phyloP scores from a whole-genome alignment of 2,113 vertebrate genomes.

The Pelecanoides urinatrix region DNA sequence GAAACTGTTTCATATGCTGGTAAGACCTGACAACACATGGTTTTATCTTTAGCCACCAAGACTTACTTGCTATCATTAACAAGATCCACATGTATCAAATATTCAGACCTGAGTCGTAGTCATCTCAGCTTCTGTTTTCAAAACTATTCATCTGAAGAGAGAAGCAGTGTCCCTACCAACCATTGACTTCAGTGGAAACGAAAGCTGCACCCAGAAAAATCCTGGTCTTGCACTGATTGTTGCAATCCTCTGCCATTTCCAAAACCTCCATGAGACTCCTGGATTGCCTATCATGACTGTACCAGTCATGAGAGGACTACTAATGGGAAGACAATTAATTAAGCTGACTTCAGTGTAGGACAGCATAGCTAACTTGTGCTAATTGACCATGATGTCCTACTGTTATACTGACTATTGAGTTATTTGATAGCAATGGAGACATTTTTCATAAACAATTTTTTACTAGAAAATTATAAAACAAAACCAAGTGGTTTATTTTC shows the following conservation, averaged over 20 bases:
- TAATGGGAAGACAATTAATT: not conserved
- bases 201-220: not conserved
- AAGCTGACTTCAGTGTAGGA: not conserved
- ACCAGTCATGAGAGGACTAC: not conserved
- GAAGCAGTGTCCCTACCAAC: not conserved
- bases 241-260: not conserved
- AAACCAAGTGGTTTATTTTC: not conserved
- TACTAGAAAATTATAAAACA: not conserved
- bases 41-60: not conserved
- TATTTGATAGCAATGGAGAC: not conserved
- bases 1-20: constrained; percentile 19
- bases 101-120: not conserved
- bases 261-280: not conserved
- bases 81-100: not conserved
- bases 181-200: not conserved
- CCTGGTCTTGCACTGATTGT: not conserved
- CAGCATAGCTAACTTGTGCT: not conserved
- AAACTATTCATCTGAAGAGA: not conserved
- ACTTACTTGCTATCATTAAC: constrained; percentile 1
- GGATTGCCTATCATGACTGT: not conserved
- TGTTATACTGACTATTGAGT: not conserved
- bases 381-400: not conserved
- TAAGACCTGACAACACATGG: not conserved
- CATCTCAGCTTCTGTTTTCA: not conserved
- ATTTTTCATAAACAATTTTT: not conserved